Percentiles rank a stretch among this genome's conserved stretches.
Conservation (phyloP, 2,888 invertebrate species). For the Magallana nippona region DNA sequence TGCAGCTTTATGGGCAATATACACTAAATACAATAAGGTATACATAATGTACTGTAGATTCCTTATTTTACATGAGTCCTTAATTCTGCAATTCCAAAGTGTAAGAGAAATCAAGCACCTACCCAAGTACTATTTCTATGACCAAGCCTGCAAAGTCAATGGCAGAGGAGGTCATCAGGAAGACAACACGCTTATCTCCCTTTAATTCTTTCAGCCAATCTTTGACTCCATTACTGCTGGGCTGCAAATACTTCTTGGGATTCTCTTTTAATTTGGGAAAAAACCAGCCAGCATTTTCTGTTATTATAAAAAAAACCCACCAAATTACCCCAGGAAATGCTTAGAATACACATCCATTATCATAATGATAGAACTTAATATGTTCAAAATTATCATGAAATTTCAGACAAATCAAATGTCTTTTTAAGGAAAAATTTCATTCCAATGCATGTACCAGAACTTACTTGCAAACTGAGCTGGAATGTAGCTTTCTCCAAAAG, state of each 20-base stretch:
- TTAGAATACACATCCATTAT: too few species aligned
- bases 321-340: too few species aligned
- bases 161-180: constrained; percentile 87
- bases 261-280: constrained; percentile 84
- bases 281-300: constrained; percentile 83
- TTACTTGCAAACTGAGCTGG: constrained; percentile 68
- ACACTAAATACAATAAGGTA: not conserved
- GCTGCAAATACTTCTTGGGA: constrained; percentile 84
- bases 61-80: not conserved
- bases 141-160: constrained; percentile 86
- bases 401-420: too few species aligned
- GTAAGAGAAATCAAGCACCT: constrained; percentile 50
- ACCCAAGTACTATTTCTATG: constrained; percentile 84
- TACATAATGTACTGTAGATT: not conserved
- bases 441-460: too few species aligned
- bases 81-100: too few species aligned
- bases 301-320: constrained; percentile 45
- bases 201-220: constrained; percentile 84
- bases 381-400: too few species aligned
- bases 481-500: constrained; percentile 84
- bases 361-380: too few species aligned
- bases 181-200: constrained; percentile 83
- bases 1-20: too few species aligned
- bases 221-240: constrained; percentile 78
- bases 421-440: too few species aligned